These are phyloP conservation scores for Pemphredon lugubris DNA, from an alignment of 2,888 invertebrate species.

Conservation along the genomic window DNA sequence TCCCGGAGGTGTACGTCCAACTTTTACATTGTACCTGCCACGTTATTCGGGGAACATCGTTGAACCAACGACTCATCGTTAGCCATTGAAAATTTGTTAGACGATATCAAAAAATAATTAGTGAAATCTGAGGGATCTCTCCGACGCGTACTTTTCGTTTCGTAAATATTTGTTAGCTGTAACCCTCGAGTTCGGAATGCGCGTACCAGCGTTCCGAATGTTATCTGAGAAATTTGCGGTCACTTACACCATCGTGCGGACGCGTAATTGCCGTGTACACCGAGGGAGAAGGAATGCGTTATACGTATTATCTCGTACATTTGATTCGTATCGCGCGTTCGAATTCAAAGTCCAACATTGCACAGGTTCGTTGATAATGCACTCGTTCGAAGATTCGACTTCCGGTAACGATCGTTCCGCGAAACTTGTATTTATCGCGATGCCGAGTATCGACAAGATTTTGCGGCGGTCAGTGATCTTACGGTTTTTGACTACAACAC, in stretches of 20 bases:
- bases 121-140: no score
- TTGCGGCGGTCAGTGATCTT: background rate
- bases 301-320: background rate
- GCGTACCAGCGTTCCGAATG: no score
- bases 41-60: no score
- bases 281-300: no score
- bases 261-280: background rate
- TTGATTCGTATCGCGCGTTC: slow-evolving; percentile 15
- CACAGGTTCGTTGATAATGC: slow-evolving; percentile 24
- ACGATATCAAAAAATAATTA: no score
- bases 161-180: no score
- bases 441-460: background rate
- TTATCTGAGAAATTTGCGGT: background rate
- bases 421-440: slow-evolving; percentile 9
- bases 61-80: no score
- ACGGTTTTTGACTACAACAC: no score
- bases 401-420: slow-evolving; percentile 3
- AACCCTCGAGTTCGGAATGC: no score
- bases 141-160: background rate
- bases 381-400: slow-evolving; percentile 23
- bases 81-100: no score
- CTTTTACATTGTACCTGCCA: no score
- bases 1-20: slow-evolving; percentile 26
- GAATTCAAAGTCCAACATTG: slow-evolving; percentile 30
- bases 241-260: background rate